Evolutionary conservation across 2,797 vertebrate species (phyloP).

Genomic region (Halcyon badia): DNA sequence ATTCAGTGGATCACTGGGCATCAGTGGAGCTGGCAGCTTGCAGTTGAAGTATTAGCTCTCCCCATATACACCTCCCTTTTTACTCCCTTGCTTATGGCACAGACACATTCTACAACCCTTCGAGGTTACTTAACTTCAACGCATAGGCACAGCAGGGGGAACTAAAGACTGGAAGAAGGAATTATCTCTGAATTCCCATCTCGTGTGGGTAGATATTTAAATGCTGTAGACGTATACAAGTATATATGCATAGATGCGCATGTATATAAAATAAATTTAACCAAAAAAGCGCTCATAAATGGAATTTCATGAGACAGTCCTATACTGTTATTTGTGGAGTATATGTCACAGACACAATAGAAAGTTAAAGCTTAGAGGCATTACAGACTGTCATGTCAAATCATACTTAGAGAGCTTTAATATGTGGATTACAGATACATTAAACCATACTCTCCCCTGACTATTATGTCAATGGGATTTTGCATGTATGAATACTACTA

Average conservation of each 20-base stretch:
- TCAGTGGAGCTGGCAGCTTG: constrained; percentile 14
- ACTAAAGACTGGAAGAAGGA: not conserved
- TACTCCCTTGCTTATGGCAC: not conserved
- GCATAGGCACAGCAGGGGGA: constrained; percentile 44
- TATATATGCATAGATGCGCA: not conserved
- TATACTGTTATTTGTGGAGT: constrained; percentile 59
- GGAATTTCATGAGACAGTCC: constrained; percentile 25
- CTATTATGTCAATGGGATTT: constrained; percentile 71
- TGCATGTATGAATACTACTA: constrained; percentile 71
- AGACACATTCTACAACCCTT: constrained; percentile 35
- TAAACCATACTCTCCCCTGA: constrained; percentile 61
- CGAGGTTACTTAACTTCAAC: constrained; percentile 50
- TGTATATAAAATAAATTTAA: not conserved
- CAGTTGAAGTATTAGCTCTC: not conserved
- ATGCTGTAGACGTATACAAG: not conserved
- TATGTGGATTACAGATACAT: constrained; percentile 70
- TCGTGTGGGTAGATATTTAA: not conserved
- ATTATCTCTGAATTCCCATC: not conserved
- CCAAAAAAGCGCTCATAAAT: constrained; percentile 6
- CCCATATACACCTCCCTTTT: not conserved
- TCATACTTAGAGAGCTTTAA: constrained; percentile 72
- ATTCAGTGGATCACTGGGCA: not conserved
- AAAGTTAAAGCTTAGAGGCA: constrained; percentile 65
- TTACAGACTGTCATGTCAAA: constrained; percentile 68
- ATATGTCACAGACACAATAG: constrained; percentile 53